phyloP scores from a whole-genome alignment of 2,888 invertebrate genomes.

The Oscheius sp. region DNA sequence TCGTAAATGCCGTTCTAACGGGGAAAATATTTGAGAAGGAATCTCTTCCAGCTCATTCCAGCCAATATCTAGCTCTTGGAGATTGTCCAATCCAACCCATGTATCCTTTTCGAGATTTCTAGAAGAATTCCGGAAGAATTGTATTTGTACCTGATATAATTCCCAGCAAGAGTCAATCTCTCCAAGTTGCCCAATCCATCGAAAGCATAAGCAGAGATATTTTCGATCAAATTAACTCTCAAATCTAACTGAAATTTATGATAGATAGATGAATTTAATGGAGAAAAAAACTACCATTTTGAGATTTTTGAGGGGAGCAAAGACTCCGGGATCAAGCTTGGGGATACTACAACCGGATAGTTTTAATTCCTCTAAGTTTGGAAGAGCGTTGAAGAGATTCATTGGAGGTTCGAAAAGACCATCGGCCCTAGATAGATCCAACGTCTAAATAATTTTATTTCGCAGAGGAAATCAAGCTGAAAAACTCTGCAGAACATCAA shows the following conservation, averaged over 20 bases:
- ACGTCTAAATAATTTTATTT: conserved; percentile 31
- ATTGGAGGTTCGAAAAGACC: conserved; percentile 57
- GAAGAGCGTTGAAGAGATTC: conserved; percentile 43
- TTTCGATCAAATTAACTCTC: conserved; percentile 82
- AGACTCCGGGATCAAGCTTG: conserved; percentile 80
- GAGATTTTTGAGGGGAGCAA: conserved; percentile 85
- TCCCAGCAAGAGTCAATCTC: conserved; percentile 81
- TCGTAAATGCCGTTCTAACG: conserved; percentile 42
- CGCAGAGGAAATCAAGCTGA: neutral
- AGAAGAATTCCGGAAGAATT: neutral
- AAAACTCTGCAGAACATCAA: too few species aligned
- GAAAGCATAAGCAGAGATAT: conserved; percentile 84
- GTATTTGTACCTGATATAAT: conserved; percentile 54
- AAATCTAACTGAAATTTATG: conserved; percentile 79
- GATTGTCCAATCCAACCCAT: conserved; percentile 84
- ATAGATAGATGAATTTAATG: neutral
- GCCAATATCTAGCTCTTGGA: conserved; percentile 84
- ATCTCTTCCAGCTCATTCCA: conserved; percentile 73
- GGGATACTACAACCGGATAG: conserved; percentile 71
- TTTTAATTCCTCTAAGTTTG: conserved; percentile 73
- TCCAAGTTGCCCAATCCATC: conserved; percentile 84
- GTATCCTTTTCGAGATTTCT: conserved; percentile 79
- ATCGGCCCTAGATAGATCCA: conserved; percentile 64
- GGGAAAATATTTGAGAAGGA: conserved; percentile 49
- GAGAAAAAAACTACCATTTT: conserved; percentile 45